Percentiles rank a stretch among this genome's conserved stretches.
Conservation (phyloP, 2,888 invertebrate genomes). For the Morpho achilles region DNA sequence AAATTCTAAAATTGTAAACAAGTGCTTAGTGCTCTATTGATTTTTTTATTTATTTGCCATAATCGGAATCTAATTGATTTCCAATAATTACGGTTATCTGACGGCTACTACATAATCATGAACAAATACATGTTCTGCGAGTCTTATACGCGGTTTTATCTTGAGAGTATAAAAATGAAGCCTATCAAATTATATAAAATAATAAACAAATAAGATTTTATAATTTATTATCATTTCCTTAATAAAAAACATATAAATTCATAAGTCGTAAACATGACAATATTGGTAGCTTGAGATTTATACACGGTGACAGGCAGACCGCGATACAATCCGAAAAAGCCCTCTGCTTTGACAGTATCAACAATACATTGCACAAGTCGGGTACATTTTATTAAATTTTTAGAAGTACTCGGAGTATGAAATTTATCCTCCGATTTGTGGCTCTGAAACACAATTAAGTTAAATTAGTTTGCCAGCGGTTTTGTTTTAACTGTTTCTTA, state of each 20-base stretch:
- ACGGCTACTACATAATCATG: too few relatives aligned
- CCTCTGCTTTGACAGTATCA: constrained; percentile 42
- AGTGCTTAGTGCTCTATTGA: too few relatives aligned
- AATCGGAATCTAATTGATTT: too few relatives aligned
- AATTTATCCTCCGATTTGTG: constrained; percentile 42
- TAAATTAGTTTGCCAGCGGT: too few relatives aligned
- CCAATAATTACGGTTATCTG: too few relatives aligned
- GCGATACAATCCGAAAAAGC: constrained; percentile 47
- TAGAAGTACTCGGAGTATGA: constrained; percentile 40
- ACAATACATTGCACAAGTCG: constrained; percentile 42
- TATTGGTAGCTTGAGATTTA: constrained; percentile 56
- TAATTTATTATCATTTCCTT: constrained; percentile 32
- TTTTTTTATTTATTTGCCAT: too few relatives aligned
- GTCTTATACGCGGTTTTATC: too few relatives aligned
- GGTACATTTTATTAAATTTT: constrained; percentile 42
- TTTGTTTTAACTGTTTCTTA: too few relatives aligned
- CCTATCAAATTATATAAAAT: neutral
- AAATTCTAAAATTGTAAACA: too few relatives aligned
- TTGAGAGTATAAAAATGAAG: neutral
- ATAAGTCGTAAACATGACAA: constrained; percentile 56
- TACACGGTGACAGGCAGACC: constrained; percentile 56
- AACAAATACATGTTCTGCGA: too few relatives aligned
- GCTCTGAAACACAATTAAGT: constrained; percentile 38
- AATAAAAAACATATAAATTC: constrained; percentile 50
- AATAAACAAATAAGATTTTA: neutral